Evolutionary conservation across 35 echinoderm and acorn worm genomes (phyloP).

Genomic region (Apostichopus japonicus): DNA sequence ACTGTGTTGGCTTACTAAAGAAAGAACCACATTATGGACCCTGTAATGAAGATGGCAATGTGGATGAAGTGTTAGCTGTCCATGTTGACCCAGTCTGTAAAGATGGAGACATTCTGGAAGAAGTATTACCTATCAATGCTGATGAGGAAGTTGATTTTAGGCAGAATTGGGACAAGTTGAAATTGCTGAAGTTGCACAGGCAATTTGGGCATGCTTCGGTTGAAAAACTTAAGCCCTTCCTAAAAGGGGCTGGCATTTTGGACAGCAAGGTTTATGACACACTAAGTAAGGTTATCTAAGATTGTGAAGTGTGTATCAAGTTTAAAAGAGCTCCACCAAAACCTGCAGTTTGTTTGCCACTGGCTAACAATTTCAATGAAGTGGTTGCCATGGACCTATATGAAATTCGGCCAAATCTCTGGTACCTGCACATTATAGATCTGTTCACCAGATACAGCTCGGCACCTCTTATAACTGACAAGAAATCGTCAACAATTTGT

Average conservation of each 20-base stretch:
- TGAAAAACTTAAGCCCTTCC: background rate
- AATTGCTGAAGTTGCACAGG: background rate
- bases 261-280: background rate
- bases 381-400: constrained; percentile 20
- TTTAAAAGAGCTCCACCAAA: background rate
- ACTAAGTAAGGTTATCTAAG: background rate
- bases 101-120: no score
- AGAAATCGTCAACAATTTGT: background rate
- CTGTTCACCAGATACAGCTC: constrained; percentile 32
- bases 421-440: constrained; percentile 52
- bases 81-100: no score
- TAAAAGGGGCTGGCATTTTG: background rate
- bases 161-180: constrained; percentile 1
- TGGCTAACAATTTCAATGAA: constrained; percentile 13
- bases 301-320: constrained; percentile 15
- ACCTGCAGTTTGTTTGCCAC: constrained; percentile 30
- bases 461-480: background rate
- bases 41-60: no score
- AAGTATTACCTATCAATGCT: no score
- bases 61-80: no score
- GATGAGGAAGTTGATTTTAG: no score
- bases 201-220: constrained; percentile 40
- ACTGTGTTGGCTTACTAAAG: background rate
- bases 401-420: constrained; percentile 26
- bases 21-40: background rate